Evolutionary conservation across 1,140 invertebrate species (phyloP), one percentile per base, ranked within the genome.

Genomic region (Lucilia cuprina): DNA sequence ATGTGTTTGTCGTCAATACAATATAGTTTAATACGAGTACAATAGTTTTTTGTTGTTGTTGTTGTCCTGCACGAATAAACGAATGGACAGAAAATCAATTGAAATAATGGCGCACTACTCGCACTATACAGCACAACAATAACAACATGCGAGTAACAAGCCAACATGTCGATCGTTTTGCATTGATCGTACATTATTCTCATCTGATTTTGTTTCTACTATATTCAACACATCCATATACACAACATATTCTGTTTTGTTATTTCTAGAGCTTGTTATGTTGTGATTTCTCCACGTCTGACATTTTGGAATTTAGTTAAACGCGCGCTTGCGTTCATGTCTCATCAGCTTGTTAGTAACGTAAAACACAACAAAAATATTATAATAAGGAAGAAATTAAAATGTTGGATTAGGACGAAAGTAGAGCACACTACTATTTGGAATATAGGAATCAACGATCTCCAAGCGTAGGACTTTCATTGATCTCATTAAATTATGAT

Each of bases 291-390:
- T 84, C 86, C 77, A 80, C n/a, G 70, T 86, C 85, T 89, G 89
- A 90, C 89, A 89, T 89, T 85, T 90, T 86, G 89, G 89, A 89
- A 90, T 90, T 89, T 87, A 86, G 88, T 86, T 84, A 89, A 89
- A 87, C 88, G 88, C 89, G 89, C 89, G 55, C 80, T 84, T 82
- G 87, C 87, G 87, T 88, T 87, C 86, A 87, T 89, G 88, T 89
- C 88, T 89, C 87, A 89, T 89, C 88, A 89, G 88, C 88, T 89
- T 89, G 88, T 89, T 89, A 88, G 88, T 86, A 84, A 85, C 82
- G 86, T 82, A 84, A 84, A 87, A 60, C 50, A 49, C 82, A 82
- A 19, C 50, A 12, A 14, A 55, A 55, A 55, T 17, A 55, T 17
- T 55, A 55, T 55, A 55, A 34, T 34, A 34, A 34, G 41, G 10